These are phyloP conservation scores for Bombylius discolor DNA, from an alignment of 2,888 invertebrate genomes.

Conservation along the genomic window DNA sequence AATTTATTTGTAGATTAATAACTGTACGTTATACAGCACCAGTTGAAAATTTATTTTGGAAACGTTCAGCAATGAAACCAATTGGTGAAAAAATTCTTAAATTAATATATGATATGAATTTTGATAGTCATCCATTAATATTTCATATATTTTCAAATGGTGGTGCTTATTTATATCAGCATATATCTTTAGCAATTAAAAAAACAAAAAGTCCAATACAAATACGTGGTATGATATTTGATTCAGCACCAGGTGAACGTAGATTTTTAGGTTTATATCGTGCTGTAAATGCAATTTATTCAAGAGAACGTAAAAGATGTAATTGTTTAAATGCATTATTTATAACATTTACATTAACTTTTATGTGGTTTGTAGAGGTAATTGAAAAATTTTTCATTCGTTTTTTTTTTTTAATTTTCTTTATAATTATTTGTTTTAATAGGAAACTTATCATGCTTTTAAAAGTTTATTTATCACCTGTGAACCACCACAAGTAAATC, in stretches of 20 bases:
- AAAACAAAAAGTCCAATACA: conserved; percentile 40
- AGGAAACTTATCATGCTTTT: conserved; percentile 35
- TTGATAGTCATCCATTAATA: conserved; percentile 56
- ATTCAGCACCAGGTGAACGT: conserved; percentile 56
- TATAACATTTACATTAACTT: conserved; percentile 42
- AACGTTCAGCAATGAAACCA: conserved; percentile 44
- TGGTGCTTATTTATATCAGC: conserved; percentile 56
- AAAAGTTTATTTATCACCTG: conserved; percentile 32
- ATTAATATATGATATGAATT: conserved; percentile 50
- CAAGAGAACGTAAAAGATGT: conserved; percentile 40
- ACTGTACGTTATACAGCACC: conserved; percentile 60
- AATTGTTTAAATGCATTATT: conserved; percentile 44
- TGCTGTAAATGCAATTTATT: conserved; percentile 49
- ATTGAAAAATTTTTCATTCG: conserved; percentile 6
- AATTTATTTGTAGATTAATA: conserved; percentile 43
- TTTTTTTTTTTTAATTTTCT: not conserved
- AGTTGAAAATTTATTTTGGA: conserved; percentile 51
- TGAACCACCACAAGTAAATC: conserved; percentile 41
- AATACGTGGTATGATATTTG: conserved; percentile 50
- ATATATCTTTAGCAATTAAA: conserved; percentile 48
- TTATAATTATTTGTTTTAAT: conserved; percentile 1
- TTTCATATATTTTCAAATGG: conserved; percentile 67
- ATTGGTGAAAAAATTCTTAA: conserved; percentile 52
- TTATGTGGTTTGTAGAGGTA: conserved; percentile 50
- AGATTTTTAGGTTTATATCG: conserved; percentile 44